Evolutionary conservation across 2,113 vertebrate genomes (phyloP), one percentile per base, ranked within the genome.

Genomic region (Triplophysa tibetana): DNA sequence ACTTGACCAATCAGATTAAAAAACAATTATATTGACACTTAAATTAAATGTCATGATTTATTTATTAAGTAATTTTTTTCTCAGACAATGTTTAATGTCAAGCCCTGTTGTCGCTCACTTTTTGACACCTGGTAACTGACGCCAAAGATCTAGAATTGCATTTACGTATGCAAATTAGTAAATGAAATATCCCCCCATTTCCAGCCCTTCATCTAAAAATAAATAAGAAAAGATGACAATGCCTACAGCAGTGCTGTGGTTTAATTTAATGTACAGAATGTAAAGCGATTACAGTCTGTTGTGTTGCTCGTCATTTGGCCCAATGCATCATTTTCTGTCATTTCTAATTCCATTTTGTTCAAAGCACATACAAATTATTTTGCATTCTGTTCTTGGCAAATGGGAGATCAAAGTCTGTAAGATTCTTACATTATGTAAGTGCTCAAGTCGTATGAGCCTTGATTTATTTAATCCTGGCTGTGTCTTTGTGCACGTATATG

Each of bases 321-420:
- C 10, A 56, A n/a, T 56, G 26, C 11, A 38, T 72, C 0, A 38
- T 48, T 63, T 61, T 75, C 72, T 63, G 16, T 48, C 60, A 75
- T 48, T 74, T 74, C 33, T 43, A 24, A 21, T 45, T 29, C 1
- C 2, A n/a, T 63, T 75, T 75, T 48, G 41, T 75, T 63, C 16
- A 50, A 75, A 75, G 41, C 58, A 63, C 3, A 29, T 26, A 13
- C 6, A 26, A 29, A 63, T 48, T 12, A 63, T 75, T 75, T 75
- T 29, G 60, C 23, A 4, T 16, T 75, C 10, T 75, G 38, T 75
- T 75, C 9, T 19, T n/a, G 58, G 23, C 62, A 63, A 75, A 75
- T 75, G 41, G 41, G 73, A 29, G 41, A 75, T 75, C 58, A 75
- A 63, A 75, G 38, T 48, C 21, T 63, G n/a, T 3, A 21, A 58